A percentile compares a stretch with the other conserved stretches of the same genome.
phyloP scores from a whole-genome alignment of 1,140 invertebrate genomes.

The Papilio xuthus region DNA sequence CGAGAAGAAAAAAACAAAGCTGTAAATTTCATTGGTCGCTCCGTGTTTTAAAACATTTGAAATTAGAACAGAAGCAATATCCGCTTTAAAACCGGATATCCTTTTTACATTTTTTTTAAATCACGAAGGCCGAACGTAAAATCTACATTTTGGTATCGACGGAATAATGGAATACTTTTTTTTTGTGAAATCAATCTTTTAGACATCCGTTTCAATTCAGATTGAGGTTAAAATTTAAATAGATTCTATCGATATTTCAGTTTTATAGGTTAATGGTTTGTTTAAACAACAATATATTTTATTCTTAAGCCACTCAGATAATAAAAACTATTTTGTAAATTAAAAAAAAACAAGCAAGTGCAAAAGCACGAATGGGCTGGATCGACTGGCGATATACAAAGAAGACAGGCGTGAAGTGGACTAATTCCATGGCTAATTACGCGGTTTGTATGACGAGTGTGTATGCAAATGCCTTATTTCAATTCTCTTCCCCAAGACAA shows the following conservation, averaged over 20 bases:
- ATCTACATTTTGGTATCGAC: constrained; percentile 28
- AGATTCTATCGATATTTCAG: background rate
- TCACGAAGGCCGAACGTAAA: constrained; percentile 27
- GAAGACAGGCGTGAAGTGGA: no score
- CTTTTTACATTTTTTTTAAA: constrained; percentile 32
- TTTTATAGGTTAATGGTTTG: background rate
- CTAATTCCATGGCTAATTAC: no score
- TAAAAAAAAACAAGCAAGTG: no score
- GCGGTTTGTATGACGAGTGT: no score
- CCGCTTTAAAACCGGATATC: constrained; percentile 29
- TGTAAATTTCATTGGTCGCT: background rate
- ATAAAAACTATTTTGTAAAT: background rate
- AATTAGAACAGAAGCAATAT: constrained; percentile 35
- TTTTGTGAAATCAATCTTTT: constrained; percentile 12
- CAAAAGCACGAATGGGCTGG: no score
- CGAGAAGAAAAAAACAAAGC: constrained; percentile 18
- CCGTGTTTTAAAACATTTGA: constrained; percentile 32
- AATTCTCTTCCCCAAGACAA: no score
- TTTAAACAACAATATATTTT: background rate
- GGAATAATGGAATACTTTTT: constrained; percentile 33
- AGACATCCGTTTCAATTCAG: constrained; percentile 14
- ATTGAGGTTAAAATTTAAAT: constrained; percentile 29
- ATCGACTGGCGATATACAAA: no score
- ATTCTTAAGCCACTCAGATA: background rate
- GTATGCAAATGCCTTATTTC: no score